Evolutionary conservation across 2,888 invertebrate species (phyloP), one percentile per base, ranked within the genome.

Genomic region (Macaria liturata): DNA sequence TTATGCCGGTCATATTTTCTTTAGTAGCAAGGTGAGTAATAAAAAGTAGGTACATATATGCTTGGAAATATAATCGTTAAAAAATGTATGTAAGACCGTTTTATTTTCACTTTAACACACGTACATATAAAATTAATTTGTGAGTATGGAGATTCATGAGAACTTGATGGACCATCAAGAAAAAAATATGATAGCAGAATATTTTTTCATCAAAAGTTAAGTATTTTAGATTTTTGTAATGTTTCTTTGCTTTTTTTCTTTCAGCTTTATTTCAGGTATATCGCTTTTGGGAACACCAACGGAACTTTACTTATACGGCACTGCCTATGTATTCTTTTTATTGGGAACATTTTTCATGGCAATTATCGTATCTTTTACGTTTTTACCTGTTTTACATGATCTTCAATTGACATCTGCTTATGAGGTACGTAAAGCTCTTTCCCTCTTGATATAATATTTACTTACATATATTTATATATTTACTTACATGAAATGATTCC

Each of bases 1-100:
- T 95, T 4, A 86, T 97, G 65, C 97, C 97, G 0, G 95, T 97
- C 37, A 94, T 96, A 39, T 93, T 97, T 83, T 97, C 97, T 0
- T 87, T 98, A 47, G 94, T 97, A 54, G 97, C 97, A 39, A 97
- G 95, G 95, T 95, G 87, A 80, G 77, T 65, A 44, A 46, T 20
- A 20, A 20, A 20, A 20, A n/a, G n/a, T n/a, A n/a, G n/a, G n/a
- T n/a, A n/a, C n/a, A n/a, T n/a, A n/a, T n/a, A 2, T 20, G 20
- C 20, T 20, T 20, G 20, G 20, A 20, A 20, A 20, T 20, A 20
- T 20, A 20, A 20, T 20, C 20, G 20, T 20, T 20, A 20, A 20
- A 20, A n/a, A 2, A 20, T 20, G 20, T 20, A 20, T 20, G 20
- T 20, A 20, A 20, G 20, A 20, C 2, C 20, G 20, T 20, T 20